These are phyloP conservation scores for Diglossa cyanea DNA, from an alignment of 2,797 vertebrate species.

Conservation along the genomic window DNA sequence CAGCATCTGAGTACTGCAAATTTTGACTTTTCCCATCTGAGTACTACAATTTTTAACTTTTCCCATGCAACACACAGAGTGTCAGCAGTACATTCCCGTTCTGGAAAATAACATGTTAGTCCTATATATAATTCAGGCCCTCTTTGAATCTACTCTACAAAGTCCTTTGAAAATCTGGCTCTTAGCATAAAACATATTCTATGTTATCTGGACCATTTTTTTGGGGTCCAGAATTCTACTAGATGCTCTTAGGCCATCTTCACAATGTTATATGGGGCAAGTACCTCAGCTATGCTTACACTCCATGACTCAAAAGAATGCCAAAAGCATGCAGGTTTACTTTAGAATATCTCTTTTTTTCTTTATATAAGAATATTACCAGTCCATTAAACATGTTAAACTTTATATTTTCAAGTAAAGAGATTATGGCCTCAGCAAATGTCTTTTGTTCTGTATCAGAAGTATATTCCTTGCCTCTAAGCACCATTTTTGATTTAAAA, in stretches of 20 bases:
- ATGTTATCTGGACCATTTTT: neutral
- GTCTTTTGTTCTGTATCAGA: neutral
- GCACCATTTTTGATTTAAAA: neutral
- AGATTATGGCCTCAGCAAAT: neutral
- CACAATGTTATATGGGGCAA: neutral
- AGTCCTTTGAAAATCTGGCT: neutral
- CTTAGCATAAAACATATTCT: neutral
- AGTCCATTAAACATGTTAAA: neutral
- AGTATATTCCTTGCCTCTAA: neutral
- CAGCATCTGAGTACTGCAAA: neutral
- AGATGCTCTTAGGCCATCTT: neutral
- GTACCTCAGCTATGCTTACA: neutral
- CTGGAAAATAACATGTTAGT: neutral
- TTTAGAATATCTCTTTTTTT: neutral
- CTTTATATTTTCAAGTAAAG: neutral
- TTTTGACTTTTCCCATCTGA: neutral
- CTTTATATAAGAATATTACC: neutral
- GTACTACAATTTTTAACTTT: neutral
- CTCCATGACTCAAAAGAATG: neutral
- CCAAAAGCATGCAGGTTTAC: neutral
- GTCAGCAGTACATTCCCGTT: neutral
- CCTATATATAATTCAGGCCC: neutral
- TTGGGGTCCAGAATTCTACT: neutral
- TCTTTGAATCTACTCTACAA: neutral
- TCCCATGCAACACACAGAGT: neutral